phyloP scores from a whole-genome alignment of 2,888 invertebrate genomes.

The Dyspetes luteomarginatus region DNA sequence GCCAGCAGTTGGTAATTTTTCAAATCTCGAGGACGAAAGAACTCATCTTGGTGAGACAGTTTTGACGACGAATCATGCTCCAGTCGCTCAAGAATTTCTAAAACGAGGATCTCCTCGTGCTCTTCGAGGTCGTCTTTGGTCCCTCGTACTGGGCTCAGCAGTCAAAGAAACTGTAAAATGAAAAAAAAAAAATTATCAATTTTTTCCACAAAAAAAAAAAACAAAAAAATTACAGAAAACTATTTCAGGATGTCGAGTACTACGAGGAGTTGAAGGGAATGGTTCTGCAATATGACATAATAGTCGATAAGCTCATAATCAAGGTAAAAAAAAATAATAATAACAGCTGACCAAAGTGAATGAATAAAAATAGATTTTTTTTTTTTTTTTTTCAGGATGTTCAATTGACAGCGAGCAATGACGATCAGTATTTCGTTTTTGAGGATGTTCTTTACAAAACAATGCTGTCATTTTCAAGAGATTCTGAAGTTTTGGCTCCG shows the following conservation, averaged over 20 bases:
- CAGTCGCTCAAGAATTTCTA: constrained; percentile 94
- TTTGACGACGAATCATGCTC: constrained; percentile 91
- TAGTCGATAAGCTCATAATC: constrained; percentile 96
- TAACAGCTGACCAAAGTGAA: too few species aligned
- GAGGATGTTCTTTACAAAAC: constrained; percentile 98
- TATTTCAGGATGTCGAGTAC: constrained; percentile 88
- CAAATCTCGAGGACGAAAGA: constrained; percentile 88
- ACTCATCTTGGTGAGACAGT: constrained; percentile 91
- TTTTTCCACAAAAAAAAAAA: constrained; percentile 24
- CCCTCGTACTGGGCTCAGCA: constrained; percentile 92
- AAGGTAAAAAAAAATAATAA: too few species aligned
- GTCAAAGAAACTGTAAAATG: constrained; percentile 86
- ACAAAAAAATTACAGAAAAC: constrained; percentile 63
- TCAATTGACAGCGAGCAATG: constrained; percentile 97
- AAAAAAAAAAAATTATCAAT: constrained; percentile 7
- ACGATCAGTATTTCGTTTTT: constrained; percentile 99
- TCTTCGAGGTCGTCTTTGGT: constrained; percentile 94
- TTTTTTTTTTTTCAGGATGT: constrained; percentile 87
- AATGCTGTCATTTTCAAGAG: constrained; percentile 96
- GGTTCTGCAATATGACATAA: constrained; percentile 94
- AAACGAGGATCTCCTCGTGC: constrained; percentile 93
- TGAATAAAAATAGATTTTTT: background rate
- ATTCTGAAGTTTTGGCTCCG: constrained; percentile 90
- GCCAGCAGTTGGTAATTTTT: constrained; percentile 85
- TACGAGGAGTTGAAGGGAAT: constrained; percentile 92